Evolutionary conservation across 2,113 vertebrate genomes (phyloP), one percentile per base, ranked within the genome.

Genomic region (Crotalus viridis): DNA sequence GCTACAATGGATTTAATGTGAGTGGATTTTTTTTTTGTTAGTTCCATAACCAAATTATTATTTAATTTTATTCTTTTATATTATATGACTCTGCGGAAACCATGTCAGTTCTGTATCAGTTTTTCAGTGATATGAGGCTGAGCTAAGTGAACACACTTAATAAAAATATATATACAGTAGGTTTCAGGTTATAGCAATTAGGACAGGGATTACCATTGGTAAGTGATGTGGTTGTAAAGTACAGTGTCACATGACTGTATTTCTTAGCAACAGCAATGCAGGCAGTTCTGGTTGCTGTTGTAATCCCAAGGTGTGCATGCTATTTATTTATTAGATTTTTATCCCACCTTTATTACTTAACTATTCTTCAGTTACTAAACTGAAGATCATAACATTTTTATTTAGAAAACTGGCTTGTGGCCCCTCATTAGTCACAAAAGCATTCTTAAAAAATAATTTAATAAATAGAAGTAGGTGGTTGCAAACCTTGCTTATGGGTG

Each of bases 41-140:
- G 81, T 94, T 95, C 95, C 93, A 90, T 96, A 95, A 91, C 94
- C 61, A 39, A 3, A 5, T 94, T 90, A 94, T 92, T 59, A 28
- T 91, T 94, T 94, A 91, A 61, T 86, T 91, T 91, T 89, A 93
- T 92, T 86, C 85, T 97, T 97, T 97, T 93, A 90, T 69, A 94
- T 92, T 92, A 94, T 95, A 94, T 96, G 95, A 96, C 96, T 92
- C 91, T 90, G 92, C 28, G 93, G 90, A 96, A 96, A 93, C 96
- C 94, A 91, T 93, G 74, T 91, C 91, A 92, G 90, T 94, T 96
- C 95, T 96, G 87, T 24, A 7, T 89, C 87, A 95, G 91, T 3
- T 89, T 95, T 96, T 96, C 96, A 96, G 51, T 95, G 92, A 85
- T 93, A 26, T 92, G 4, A 92, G 43, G 69, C 95, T 88, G 52